Base-by-base conservation (phyloP, 1,140 invertebrate genomes). In the Thaumatotibia leucotreta region DNA sequence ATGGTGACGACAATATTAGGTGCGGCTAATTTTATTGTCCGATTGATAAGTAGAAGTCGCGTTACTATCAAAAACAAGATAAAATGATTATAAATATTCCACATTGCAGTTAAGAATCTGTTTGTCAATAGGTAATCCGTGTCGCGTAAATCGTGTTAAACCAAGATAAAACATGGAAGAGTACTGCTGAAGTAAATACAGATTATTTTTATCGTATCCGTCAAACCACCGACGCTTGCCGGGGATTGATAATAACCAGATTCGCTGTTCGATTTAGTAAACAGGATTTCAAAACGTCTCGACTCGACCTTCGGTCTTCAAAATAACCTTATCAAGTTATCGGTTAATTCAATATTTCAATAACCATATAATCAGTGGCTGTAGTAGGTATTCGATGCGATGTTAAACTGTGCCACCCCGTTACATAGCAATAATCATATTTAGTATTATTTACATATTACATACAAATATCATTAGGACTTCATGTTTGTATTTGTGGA, bases 141-240 rank as follows among this genome's bases (percentile, higher is more conserved):
- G 29, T 31, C 27, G 24, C 24, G 5, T 29, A 14, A 27, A 58
- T 31, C 27, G 24, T 14, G 5, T 29, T 29, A 27, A 58, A 29
- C 10, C 52, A n/a, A 29, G 52, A 58, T 58, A 58, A 58, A 58
- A 58, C 11, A 58, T 58, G 24, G 52, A 58, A 58, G 52, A 58
- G 11, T 58, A 58, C 52, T 58, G 52, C 8, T 24, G 23, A 27
- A 14, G 4, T 29, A 58, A 58, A 58, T 58, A 58, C 24, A 58
- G 52, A 58, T 58, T 58, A 58, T 58, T 58, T 58, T 58, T 58
- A 58, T 58, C 52, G n/a, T 58, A 58, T 58, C 52, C 52, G 24
- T 58, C 52, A 58, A 58, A 58, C n/a, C 27, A n/a, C 52, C 52
- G 17, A 58, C 24, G 52, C 52, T 58, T 5, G 6, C 52, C 8